phyloP scores from a whole-genome alignment of 2,797 vertebrate genomes.

The Potorous gilbertii region DNA sequence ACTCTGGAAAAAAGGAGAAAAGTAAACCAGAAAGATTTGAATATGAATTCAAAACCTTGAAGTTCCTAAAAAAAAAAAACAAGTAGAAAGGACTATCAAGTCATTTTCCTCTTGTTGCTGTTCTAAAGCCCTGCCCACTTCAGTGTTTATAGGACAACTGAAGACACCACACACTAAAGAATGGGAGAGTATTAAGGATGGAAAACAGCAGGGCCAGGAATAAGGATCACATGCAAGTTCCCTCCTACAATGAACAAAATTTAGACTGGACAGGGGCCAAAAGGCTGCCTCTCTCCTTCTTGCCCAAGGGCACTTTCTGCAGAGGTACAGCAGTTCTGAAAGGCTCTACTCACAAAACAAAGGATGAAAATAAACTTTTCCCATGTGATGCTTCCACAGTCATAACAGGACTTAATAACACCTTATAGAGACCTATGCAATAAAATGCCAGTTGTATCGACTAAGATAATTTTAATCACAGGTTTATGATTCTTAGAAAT shows the following conservation, averaged over 20 bases:
- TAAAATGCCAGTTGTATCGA: not conserved
- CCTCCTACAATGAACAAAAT: not conserved
- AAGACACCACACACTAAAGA: not conserved
- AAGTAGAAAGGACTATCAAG: not conserved
- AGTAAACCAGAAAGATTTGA: not conserved
- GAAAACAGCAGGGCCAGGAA: not conserved
- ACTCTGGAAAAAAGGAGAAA: not conserved
- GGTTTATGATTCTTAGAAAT: not conserved
- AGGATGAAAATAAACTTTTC: not conserved
- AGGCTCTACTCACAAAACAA: not conserved
- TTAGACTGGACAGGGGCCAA: not conserved
- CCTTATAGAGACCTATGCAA: not conserved
- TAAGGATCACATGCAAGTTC: not conserved
- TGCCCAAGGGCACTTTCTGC: not conserved
- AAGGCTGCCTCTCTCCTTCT: not conserved
- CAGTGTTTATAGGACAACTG: not conserved
- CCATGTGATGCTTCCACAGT: not conserved
- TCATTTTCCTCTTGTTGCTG: not conserved
- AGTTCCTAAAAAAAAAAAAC: not conserved
- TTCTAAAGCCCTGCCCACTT: not conserved
- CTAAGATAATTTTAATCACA: not conserved
- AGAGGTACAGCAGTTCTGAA: not conserved
- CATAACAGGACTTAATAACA: not conserved
- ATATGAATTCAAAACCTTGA: not conserved
- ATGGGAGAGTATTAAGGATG: not conserved